These are phyloP conservation scores for Notiomystis cincta DNA, from an alignment of 2,113 vertebrate genomes.

Conservation along the genomic window DNA sequence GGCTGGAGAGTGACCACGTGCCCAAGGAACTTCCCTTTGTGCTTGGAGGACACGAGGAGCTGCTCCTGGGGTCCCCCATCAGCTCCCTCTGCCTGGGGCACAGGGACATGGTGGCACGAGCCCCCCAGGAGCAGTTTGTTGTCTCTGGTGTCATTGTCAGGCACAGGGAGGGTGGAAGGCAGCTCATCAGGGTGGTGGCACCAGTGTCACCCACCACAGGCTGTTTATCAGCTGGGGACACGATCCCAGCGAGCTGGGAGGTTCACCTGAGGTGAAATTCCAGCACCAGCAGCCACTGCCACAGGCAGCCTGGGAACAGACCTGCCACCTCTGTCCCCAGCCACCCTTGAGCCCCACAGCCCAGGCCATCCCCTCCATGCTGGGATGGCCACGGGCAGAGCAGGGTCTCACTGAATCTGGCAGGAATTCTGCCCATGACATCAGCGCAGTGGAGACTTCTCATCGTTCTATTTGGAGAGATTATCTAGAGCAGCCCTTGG, in stretches of 20 bases:
- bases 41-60: not conserved
- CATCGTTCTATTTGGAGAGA: slow-evolving; percentile 8
- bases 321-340: not conserved
- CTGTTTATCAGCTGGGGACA: not conserved
- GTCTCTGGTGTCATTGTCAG: not conserved
- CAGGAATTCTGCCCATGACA: not conserved
- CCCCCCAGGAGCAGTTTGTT: not conserved
- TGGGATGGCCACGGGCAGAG: not conserved
- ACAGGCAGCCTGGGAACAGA: not conserved
- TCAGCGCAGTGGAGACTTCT: not conserved
- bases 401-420: accelerated
- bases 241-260: accelerated
- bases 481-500: slow-evolving; percentile 36
- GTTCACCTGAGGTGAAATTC: not conserved
- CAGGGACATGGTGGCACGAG: accelerated
- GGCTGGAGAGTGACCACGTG: not conserved
- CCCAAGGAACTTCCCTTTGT: not conserved
- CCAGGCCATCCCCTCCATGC: accelerated
- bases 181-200: not conserved
- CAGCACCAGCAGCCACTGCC: not conserved
- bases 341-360: not conserved
- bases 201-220: not conserved
- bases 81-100: not conserved
- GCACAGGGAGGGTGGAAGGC: not conserved
- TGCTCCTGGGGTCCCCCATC: not conserved